A percentile compares a stretch with the other conserved stretches of the same genome.
Evolutionary conservation across 2,113 vertebrate species (phyloP).

Genomic region (Limnothrissa miodon): DNA sequence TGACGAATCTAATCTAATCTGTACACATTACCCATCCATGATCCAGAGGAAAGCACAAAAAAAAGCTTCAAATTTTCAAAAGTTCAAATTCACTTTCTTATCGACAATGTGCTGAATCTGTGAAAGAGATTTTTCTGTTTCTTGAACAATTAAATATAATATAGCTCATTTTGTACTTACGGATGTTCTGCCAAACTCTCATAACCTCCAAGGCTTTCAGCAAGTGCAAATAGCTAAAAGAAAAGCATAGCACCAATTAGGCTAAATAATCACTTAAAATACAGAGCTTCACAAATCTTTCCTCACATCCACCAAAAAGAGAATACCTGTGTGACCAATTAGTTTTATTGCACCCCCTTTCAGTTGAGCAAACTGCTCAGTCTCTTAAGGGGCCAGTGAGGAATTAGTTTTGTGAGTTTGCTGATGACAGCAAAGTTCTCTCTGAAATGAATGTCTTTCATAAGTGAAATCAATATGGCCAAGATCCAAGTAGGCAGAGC

Average conservation of each 20-base stretch:
- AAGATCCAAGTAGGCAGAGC: neutral
- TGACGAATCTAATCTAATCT: too few species aligned
- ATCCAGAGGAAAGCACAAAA: too few species aligned
- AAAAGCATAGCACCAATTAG: neutral
- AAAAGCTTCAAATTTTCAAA: too few species aligned
- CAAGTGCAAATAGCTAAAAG: constrained; percentile 82
- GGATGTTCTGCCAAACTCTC: constrained; percentile 95
- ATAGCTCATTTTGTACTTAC: constrained; percentile 79
- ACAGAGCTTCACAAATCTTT: neutral
- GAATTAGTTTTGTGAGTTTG: neutral
- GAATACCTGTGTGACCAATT: too few species aligned
- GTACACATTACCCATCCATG: too few species aligned
- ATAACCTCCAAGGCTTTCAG: constrained; percentile 90
- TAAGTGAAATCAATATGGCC: neutral
- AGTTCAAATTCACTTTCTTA: too few species aligned
- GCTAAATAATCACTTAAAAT: neutral
- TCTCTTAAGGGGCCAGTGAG: neutral
- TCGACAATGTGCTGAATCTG: neutral
- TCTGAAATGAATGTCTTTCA: neutral
- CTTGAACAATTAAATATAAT: neutral
- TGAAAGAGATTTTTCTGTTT: neutral
- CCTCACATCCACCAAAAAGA: neutral
- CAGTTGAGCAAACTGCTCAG: neutral
- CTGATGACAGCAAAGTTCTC: neutral
- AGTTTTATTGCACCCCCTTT: too few species aligned